Evolutionary conservation across 2,888 invertebrate genomes (phyloP).

Genomic region (Eristalinus aeneus): DNA sequence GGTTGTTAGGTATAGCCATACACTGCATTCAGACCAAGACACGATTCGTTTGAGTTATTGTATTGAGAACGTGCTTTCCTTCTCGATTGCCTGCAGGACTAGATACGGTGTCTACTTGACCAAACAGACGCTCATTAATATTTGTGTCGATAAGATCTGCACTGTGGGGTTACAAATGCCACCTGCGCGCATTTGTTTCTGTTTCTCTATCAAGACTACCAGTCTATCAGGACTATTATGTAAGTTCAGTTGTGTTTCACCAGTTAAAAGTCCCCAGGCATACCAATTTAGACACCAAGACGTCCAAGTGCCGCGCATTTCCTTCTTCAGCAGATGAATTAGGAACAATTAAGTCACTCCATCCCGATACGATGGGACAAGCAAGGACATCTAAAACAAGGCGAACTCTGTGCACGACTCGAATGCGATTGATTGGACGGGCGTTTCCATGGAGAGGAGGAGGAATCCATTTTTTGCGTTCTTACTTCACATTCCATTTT

Average conservation of each 20-base stretch:
- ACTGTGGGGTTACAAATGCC: not conserved
- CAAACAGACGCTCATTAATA: conserved; percentile 40
- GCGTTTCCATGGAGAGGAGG: not conserved
- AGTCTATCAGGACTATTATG: conserved; percentile 16
- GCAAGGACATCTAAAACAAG: conserved; percentile 21
- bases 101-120: conserved; percentile 29
- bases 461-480: conserved; percentile 10
- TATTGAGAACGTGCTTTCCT: conserved; percentile 20
- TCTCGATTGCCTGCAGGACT: not conserved
- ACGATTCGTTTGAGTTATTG: conserved; percentile 8
- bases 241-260: conserved; percentile 31
- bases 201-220: not conserved
- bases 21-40: not conserved
- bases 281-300: conserved; percentile 22
- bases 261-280: conserved; percentile 1
- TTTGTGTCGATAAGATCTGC: conserved; percentile 22
- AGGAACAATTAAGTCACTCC: not conserved
- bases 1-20: not conserved
- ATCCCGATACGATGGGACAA: not conserved
- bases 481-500: conserved; percentile 31
- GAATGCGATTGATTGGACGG: conserved; percentile 49
- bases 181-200: conserved; percentile 5
- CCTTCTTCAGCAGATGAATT: not conserved
- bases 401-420: conserved; percentile 19
- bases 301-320: not conserved